Base-by-base conservation (phyloP, 2,888 invertebrate species). In the Leucophenga maculata region DNA sequence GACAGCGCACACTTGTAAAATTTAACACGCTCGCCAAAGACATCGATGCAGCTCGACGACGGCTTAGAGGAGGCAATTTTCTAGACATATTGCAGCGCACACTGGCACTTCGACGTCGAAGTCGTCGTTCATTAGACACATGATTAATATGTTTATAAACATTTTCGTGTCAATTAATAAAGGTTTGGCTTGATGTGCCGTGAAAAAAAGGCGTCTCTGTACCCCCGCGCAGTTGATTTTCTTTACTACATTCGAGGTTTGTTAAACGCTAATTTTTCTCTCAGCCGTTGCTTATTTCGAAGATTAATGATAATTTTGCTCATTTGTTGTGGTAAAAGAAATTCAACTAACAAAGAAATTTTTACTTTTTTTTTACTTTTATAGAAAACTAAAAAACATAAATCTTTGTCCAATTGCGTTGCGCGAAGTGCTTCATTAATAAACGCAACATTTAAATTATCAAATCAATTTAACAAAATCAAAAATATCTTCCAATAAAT, bases 101-200 rank as follows among this genome's bases (percentile, higher is more conserved):
- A 64, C 46, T 69, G 64, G 65, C 60, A 62, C 68, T 66, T 59
- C 60, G 50, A 67, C 50, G 44, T 50, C 20, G n/a, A n/a, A n/a
- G 62, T 8, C 1, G 39, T 6, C 74, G 78, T 80, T 83, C 80
- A 78, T 80, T 80, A 83, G 72, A 72, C 67, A 44, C 65, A 80
- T 84, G 84, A 81, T 83, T 81, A 81, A 81, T 83, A 78, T 78
- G 80, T 82, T 83, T 81, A 81, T 84, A 81, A 83, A 77, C 77
- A 83, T 78, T 80, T 71, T 72, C 77, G 75, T 75, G 78, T 83
- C 84, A 82, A 83, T 80, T 80, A 82, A 82, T 83, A 83, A 79
- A 46, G 50, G 50, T 50, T 50, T 46, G 18, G 18, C 4, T 50
- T n/a, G 50, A 46, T 46, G 67, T 59, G 48, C 46, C 50, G 74